Evolutionary conservation across 2,113 vertebrate species (phyloP).

Genomic region (Rattus rattus): DNA sequence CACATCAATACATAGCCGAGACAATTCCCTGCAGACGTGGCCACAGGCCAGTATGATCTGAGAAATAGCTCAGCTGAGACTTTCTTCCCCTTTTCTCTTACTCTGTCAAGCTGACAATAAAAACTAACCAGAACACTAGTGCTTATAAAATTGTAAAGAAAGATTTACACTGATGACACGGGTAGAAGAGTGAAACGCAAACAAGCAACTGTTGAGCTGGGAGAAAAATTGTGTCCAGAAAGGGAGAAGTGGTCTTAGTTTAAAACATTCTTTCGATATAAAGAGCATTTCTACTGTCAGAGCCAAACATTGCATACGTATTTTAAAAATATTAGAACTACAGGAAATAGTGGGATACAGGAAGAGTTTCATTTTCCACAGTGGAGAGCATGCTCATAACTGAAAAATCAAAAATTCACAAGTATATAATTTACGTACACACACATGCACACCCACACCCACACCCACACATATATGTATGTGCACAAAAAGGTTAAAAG

Average conservation of each 20-base stretch:
- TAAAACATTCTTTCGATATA: neutral
- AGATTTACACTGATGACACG: neutral
- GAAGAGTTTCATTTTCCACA: neutral
- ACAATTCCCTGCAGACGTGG: neutral
- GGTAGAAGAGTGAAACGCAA: neutral
- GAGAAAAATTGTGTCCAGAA: neutral
- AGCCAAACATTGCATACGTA: neutral
- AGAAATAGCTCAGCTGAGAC: neutral
- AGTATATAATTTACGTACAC: neutral
- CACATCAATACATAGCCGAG: neutral
- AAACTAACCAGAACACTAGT: neutral
- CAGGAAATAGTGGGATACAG: neutral
- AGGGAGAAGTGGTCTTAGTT: neutral
- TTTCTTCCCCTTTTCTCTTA: neutral
- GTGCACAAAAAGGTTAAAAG: neutral
- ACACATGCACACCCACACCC: neutral
- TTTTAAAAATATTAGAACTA: neutral
- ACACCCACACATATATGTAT: too few species aligned
- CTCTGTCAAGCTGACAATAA: neutral
- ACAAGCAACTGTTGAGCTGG: neutral
- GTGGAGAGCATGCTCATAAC: neutral
- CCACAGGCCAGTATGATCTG: too few species aligned
- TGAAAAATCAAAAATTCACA: slow-evolving; percentile 8
- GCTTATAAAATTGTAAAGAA: neutral
- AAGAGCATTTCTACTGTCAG: neutral